Base-by-base conservation (phyloP, 2,797 vertebrate species). In the Myotis daubentonii region DNA sequence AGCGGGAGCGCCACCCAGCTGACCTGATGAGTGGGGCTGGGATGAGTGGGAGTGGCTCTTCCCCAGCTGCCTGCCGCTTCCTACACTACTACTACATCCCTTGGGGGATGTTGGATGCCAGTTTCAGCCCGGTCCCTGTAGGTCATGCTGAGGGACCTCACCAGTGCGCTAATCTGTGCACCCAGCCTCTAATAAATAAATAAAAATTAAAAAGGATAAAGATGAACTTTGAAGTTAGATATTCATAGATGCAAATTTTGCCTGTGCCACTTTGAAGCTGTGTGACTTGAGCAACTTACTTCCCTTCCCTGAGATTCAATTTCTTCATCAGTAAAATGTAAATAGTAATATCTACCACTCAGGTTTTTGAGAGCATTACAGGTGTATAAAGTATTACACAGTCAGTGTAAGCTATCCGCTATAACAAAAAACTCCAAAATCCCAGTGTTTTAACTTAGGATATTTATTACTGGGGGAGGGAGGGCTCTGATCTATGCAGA, bases 281-380 rank as follows among this genome's bases (percentile, higher is more conserved):
- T 80, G 57, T 60, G 89, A 86, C 36, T 44, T 86, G n/a, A 90
- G 16, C 62, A 85, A 53, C 33, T 87, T 44, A 28, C 28, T 89
- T 62, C n/a, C 49, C 8, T 93, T 89, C 70, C n/a, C 66, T 68
- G 72, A 92, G 36, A 49, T 36, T 84, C 55, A 53, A 1, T 76
- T 89, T 89, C n/a, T 38, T 86, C 44, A 88, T 62, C 41, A 44
- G 22, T 91, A 81, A 89, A 55, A 74, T 90, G 30, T 17, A 81
- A 80, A 68, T 41, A 53, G 28, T 65, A 53, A 44, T 75, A 53
- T 28, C 15, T 66, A 38, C 53, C 44, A 83, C 36, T 78, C 8
- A 49, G 33, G 33, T 66, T 78, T 36, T 83, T 72, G 85, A 53
- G 53, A 91, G 17, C 22, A 5, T 85, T 47, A 68, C 88, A 75